Base-by-base conservation (phyloP, 1,140 invertebrate genomes). In the Octopus bimaculoides region DNA sequence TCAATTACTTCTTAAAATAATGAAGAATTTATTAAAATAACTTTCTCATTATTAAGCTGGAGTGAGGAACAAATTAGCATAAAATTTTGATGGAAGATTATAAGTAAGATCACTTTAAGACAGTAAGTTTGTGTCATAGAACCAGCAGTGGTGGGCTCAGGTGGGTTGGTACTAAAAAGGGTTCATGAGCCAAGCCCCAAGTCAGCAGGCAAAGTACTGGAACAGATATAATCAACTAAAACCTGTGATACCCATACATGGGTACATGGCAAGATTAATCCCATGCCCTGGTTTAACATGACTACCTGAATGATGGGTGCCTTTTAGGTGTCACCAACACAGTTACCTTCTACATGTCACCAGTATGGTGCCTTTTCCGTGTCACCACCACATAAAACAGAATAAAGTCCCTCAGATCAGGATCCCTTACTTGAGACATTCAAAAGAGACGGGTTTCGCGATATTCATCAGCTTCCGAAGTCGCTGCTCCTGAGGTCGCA, bases 401-500 rank as follows among this genome's bases (percentile, higher is more conserved):
- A 5, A 74, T 8, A 17, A 12, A 20, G 17, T 54, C 78, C 76
- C 26, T 41, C 1, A 41, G 17, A 17, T 12, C 9, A 61, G 56
- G 17, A 61, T 12, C 9, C 84, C 85, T 81, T 83, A 75, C 78
- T 81, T 83, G 10, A 87, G 12, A 75, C 84, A 82, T 56, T 87
- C 87, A 10, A 89, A 17, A 52, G 84, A 77, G 20, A 85, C 86
- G 7, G 96, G 96, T 87, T 93, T 93, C 0, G 95, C 94, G 78
- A 97, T 91, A 82, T 96, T 94, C 1, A 95, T 92, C 20, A 97
- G 88, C 80, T 93, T 93, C 61, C 94, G 89, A 4, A 94, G 86
- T 83, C 92, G 93, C 5, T 89, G 89, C 79, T 95, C 92, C 85
- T 97, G 94, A 55, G 91, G 89, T 84, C 93, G 93, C 4, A 96